Base-by-base conservation (phyloP, 2,888 invertebrate species). In the Blastobasis lacticolella region DNA sequence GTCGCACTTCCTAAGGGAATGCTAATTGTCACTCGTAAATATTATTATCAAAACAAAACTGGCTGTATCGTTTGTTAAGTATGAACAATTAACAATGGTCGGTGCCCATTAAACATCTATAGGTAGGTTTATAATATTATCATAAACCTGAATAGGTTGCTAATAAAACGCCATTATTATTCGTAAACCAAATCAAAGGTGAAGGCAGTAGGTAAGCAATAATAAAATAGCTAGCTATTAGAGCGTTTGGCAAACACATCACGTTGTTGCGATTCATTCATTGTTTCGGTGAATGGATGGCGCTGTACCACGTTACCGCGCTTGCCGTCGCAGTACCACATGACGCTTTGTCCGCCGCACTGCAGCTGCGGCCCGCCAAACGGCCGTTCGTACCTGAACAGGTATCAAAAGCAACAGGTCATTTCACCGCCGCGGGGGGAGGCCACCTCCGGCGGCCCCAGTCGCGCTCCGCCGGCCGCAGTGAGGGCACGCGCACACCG, bases 351-450 rank as follows among this genome's bases (percentile, higher is more conserved):
- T 59, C 63, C 66, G 61, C 61, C 45, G 23, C 10, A 8, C 45
- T 23, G 6, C 10, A 5, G 38, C 8, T 23, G 40, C 10, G 63
- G 63, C 60, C 65, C 65, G 71, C 76, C 76, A 76, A 73, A 74
- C 79, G 76, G 73, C 71, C 75, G 75, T 69, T 73, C 75, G 72
- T 78, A 78, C 86, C 85, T 85, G 85, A 75, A 77, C 86, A 86
- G 87, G 87, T 85, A 86, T 80, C 74, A 76, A 77, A 78, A 81
- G 85, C 86, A 86, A 86, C 86, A 87, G 86, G 86, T 87, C 84
- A 84, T 82, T 85, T 84, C 81, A 72, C 77, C 72, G 72, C 63
- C 66, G 64, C 74, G 71, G 82, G 82, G 82, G 78, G 66, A 78
- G 72, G 64, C 70, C 73, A 71, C 62, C 62, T 59, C 65, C 64